These are phyloP conservation scores for Sapayoa aenigma DNA, from an alignment of 2,113 vertebrate species.

Conservation along the genomic window DNA sequence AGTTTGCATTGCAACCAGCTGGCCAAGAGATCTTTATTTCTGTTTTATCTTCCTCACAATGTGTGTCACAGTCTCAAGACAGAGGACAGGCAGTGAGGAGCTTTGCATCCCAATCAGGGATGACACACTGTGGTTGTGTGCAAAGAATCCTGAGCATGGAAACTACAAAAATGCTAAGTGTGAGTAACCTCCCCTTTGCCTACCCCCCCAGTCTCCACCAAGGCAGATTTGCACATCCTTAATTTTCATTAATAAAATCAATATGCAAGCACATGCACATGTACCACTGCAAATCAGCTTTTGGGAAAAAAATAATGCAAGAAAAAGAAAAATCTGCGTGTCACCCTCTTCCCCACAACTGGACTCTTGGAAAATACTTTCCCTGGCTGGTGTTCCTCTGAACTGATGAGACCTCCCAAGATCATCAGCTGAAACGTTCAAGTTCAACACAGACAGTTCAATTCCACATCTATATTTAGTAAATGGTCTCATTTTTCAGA, in stretches of 20 bases:
- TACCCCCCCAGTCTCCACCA: background rate
- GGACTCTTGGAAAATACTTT: background rate
- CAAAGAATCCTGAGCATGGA: background rate
- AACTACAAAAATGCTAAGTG: background rate
- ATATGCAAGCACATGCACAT: background rate
- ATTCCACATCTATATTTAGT: background rate
- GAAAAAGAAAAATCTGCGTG: background rate
- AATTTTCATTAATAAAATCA: constrained; percentile 41
- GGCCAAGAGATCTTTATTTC: background rate
- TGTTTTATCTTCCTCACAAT: background rate
- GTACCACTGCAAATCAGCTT: background rate
- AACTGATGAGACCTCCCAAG: background rate
- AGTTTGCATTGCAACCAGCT: background rate
- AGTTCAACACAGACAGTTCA: background rate
- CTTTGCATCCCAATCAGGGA: constrained; percentile 7
- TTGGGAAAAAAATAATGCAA: background rate
- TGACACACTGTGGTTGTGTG: background rate
- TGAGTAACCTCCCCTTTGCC: background rate
- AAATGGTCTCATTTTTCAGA: background rate
- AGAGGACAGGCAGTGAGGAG: background rate
- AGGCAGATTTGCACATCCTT: background rate
- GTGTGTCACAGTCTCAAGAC: background rate
- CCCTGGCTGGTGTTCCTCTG: background rate
- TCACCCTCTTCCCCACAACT: background rate
- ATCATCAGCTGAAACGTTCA: background rate